phyloP scores from a whole-genome alignment of 2,888 invertebrate species.

The Elysia crispata region DNA sequence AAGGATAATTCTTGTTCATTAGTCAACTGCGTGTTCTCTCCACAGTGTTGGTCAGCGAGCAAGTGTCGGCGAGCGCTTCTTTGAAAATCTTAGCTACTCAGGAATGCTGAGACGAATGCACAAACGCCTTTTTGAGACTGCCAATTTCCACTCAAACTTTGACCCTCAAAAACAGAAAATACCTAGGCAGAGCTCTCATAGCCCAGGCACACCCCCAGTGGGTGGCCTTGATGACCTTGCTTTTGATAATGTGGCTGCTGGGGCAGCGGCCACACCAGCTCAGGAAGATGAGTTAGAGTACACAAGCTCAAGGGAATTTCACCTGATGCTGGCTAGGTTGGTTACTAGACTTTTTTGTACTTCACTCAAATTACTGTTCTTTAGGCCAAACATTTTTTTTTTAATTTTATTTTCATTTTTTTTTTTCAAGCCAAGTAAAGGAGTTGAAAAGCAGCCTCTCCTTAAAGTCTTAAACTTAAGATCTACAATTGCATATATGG shows the following conservation, averaged over 20 bases:
- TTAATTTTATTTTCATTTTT: too few relatives aligned
- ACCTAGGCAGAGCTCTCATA: slow-evolving; percentile 15
- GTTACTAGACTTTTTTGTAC: too few relatives aligned
- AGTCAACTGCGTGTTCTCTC: not conserved
- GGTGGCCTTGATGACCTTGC: not conserved
- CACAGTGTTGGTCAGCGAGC: slow-evolving; percentile 80
- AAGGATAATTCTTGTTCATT: not conserved
- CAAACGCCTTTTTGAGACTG: slow-evolving; percentile 83
- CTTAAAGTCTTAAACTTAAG: too few relatives aligned
- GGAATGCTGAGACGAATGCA: slow-evolving; percentile 85
- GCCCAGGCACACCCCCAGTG: slow-evolving; percentile 25
- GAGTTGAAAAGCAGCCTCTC: too few relatives aligned
- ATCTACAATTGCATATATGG: too few relatives aligned
- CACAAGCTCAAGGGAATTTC: slow-evolving; percentile 55
- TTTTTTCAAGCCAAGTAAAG: too few relatives aligned
- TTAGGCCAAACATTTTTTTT: too few relatives aligned
- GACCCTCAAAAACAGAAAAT: slow-evolving; percentile 42
- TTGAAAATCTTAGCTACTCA: slow-evolving; percentile 84
- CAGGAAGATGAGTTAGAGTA: slow-evolving; percentile 51
- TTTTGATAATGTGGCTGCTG: not conserved
- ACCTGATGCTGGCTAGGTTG: slow-evolving; percentile 57
- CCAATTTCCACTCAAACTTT: slow-evolving; percentile 51
- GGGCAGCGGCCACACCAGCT: not conserved
- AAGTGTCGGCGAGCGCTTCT: slow-evolving; percentile 87
- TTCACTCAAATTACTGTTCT: too few relatives aligned